Conservation (phyloP, 2,888 invertebrate genomes). For the Diploptera punctata region DNA sequence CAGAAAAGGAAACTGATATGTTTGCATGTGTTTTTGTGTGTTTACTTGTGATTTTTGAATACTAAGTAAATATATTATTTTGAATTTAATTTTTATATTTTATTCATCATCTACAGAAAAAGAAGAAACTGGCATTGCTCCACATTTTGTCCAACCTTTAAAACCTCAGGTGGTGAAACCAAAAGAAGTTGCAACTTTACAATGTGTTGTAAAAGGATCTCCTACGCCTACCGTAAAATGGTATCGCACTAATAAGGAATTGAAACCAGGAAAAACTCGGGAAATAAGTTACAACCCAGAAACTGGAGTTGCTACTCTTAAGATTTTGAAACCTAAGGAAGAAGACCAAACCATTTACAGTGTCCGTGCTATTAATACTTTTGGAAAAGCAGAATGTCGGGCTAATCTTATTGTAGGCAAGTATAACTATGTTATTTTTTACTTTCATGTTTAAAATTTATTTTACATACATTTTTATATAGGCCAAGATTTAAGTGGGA, state of each 20-base stretch:
- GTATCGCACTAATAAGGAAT: constrained; percentile 68
- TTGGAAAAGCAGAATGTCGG: constrained; percentile 74
- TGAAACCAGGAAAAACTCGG: constrained; percentile 63
- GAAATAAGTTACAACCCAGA: constrained; percentile 65
- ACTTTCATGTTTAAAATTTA: background rate
- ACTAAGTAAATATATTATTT: too few species aligned
- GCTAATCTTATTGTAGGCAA: constrained; percentile 71
- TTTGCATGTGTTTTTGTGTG: too few species aligned
- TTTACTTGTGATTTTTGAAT: too few species aligned
- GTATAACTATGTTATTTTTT: constrained; percentile 34
- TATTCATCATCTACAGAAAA: too few species aligned
- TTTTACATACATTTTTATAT: too few species aligned
- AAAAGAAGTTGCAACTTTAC: constrained; percentile 66
- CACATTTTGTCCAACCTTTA: constrained; percentile 69
- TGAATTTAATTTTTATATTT: too few species aligned
- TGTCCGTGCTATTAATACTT: constrained; percentile 74
- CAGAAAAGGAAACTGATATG: too few species aligned
- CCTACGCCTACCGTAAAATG: constrained; percentile 76
- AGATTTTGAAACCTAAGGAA: constrained; percentile 66
- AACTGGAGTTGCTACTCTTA: constrained; percentile 68
- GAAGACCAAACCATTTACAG: constrained; percentile 74
- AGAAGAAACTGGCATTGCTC: constrained; percentile 72
- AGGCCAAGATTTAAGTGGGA: too few species aligned
- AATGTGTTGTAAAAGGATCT: constrained; percentile 71
- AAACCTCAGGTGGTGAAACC: constrained; percentile 69